A percentile compares a stretch with the other conserved stretches of the same genome.
Evolutionary conservation across 2,113 vertebrate species (phyloP).

Genomic region (Carassius carassius): DNA sequence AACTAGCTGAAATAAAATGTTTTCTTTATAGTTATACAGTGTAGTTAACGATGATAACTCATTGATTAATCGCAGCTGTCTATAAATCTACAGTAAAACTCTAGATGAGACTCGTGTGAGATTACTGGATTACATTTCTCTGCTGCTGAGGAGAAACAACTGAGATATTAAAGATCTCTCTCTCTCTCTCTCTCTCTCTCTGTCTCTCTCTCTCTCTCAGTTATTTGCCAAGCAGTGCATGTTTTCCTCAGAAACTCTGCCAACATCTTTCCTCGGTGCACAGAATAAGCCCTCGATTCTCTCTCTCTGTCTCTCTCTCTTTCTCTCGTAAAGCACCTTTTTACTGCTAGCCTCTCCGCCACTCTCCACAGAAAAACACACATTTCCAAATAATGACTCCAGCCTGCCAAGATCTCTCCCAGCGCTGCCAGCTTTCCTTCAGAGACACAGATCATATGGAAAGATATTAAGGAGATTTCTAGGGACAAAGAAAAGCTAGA

Average conservation of each 20-base stretch:
- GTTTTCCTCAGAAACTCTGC: slow-evolving; percentile 60
- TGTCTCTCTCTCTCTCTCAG: too few species aligned
- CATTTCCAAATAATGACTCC: slow-evolving; percentile 61
- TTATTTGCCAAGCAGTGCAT: slow-evolving; percentile 33
- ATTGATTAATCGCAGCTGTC: background rate
- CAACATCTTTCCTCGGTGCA: slow-evolving; percentile 65
- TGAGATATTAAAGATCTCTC: background rate
- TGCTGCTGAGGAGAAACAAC: background rate
- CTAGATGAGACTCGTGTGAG: background rate
- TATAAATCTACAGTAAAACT: background rate
- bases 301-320: background rate
- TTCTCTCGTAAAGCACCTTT: slow-evolving; percentile 67
- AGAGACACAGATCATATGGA: slow-evolving; percentile 29
- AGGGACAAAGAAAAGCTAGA: slow-evolving; percentile 20
- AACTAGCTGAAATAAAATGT: too few species aligned
- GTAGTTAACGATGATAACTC: background rate
- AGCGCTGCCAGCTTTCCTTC: slow-evolving; percentile 58
- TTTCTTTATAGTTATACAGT: background rate
- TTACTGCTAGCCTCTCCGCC: slow-evolving; percentile 57
- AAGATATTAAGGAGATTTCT: slow-evolving; percentile 29
- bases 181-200: background rate
- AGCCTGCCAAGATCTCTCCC: slow-evolving; percentile 58
- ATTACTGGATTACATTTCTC: too few species aligned
- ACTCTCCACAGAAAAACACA: slow-evolving; percentile 49
- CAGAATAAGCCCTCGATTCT: slow-evolving; percentile 9